These are phyloP conservation scores for Luffia ferchaultella DNA, from an alignment of 2,888 invertebrate genomes.

Conservation along the genomic window DNA sequence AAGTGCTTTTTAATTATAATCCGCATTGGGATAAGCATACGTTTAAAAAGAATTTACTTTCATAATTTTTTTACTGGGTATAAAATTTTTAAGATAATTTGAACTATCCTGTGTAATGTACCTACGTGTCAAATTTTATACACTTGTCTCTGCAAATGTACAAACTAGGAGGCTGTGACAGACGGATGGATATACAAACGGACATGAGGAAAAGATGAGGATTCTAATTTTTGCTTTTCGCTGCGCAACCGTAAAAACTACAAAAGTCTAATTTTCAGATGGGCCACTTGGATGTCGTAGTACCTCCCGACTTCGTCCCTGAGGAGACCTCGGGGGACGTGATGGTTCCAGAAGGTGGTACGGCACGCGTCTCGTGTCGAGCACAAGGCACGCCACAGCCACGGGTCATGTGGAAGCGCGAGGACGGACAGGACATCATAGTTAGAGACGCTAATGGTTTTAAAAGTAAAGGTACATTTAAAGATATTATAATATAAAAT, in stretches of 20 bases:
- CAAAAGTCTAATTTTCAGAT: constrained; percentile 75
- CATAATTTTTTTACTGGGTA: no score
- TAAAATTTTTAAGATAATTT: no score
- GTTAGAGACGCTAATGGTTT: constrained; percentile 74
- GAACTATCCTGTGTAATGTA: no score
- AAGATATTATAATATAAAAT: no score
- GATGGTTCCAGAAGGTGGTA: constrained; percentile 86
- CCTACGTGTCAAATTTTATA: no score
- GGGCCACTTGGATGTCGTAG: constrained; percentile 84
- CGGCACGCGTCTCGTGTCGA: constrained; percentile 70
- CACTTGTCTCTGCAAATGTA: no score
- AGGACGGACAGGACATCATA: constrained; percentile 83
- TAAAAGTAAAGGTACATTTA: constrained; percentile 67
- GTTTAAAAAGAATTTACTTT: no score
- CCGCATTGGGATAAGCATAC: no score
- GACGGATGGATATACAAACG: no score
- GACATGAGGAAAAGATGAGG: no score
- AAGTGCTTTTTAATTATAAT: no score
- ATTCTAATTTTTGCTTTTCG: not conserved
- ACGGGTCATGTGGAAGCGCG: constrained; percentile 82
- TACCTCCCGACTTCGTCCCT: constrained; percentile 89
- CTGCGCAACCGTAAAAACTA: not conserved
- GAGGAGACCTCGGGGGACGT: constrained; percentile 91
- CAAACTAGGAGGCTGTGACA: no score
- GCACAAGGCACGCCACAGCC: constrained; percentile 85